A percentile compares a stretch with the other conserved stretches of the same genome.
These are phyloP conservation scores for Mechanitis mazaeus DNA, from an alignment of 2,888 invertebrate species.

Conservation along the genomic window DNA sequence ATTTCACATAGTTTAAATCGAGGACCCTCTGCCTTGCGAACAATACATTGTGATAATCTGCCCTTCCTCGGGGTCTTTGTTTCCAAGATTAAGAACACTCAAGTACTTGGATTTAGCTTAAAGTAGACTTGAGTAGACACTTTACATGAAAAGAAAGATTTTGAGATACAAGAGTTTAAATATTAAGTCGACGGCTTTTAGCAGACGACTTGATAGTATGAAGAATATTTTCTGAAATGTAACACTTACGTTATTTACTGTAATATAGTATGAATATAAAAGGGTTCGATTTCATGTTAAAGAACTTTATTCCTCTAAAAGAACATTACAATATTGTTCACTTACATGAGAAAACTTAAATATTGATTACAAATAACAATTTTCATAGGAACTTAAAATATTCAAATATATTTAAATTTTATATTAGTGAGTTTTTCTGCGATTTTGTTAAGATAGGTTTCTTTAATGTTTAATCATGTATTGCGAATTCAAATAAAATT, in stretches of 20 bases:
- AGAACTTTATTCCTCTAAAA: no score
- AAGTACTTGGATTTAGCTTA: constrained; percentile 20
- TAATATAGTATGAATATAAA: no score
- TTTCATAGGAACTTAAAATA: no score
- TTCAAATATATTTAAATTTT: no score
- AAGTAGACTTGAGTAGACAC: constrained; percentile 22
- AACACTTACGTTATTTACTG: neutral
- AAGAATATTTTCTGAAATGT: neutral
- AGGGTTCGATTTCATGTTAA: no score
- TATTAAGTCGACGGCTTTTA: constrained; percentile 9
- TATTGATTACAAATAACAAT: no score
- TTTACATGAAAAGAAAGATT: constrained; percentile 28
- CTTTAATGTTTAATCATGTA: no score
- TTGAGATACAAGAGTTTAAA: constrained; percentile 23
- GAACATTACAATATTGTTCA: no score
- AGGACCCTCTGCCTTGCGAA: constrained; percentile 12
- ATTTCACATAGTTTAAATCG: constrained; percentile 6
- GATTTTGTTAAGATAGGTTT: no score
- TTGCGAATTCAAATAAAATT: no score
- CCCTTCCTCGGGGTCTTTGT: constrained; percentile 22
- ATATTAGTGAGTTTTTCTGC: no score
- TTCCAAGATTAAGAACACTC: constrained; percentile 26
- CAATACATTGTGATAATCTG: constrained; percentile 23
- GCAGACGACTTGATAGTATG: neutral
- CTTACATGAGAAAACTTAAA: no score